Evolutionary conservation across 2,888 invertebrate genomes (phyloP).

Genomic region (Lasioglossum oenotherae): DNA sequence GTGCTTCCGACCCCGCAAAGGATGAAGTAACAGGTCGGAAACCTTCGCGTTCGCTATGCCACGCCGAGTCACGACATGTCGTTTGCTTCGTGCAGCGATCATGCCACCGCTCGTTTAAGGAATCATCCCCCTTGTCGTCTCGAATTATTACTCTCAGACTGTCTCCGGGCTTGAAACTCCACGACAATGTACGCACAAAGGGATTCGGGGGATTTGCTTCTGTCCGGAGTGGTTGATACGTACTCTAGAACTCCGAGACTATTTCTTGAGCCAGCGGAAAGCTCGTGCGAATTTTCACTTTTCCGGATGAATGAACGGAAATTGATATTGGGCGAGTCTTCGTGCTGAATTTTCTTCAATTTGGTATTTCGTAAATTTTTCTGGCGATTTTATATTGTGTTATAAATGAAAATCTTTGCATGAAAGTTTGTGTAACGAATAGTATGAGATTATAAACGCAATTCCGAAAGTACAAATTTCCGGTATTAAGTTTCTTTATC

Average conservation of each 20-base stretch:
- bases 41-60: neutral
- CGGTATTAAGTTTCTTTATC: neutral
- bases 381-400: neutral
- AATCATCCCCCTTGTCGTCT: neutral
- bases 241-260: neutral
- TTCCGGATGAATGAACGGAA: neutral
- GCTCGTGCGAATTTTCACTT: neutral
- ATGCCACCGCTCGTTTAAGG: neutral
- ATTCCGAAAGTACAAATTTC: neutral
- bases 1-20: conserved; percentile 38
- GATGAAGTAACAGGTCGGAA: conserved; percentile 48
- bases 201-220: neutral
- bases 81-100: neutral
- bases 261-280: neutral
- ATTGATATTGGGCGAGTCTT: neutral
- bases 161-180: neutral
- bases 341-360: neutral
- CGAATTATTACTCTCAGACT: neutral
- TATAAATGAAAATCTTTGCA: too few relatives aligned
- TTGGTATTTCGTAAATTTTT: neutral
- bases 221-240: neutral
- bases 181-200: neutral
- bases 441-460: neutral
- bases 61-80: neutral
- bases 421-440: too few relatives aligned